A percentile compares a stretch with the other conserved stretches of the same genome.
phyloP scores from a whole-genome alignment of 2,797 vertebrate species.

The Manis javanica region DNA sequence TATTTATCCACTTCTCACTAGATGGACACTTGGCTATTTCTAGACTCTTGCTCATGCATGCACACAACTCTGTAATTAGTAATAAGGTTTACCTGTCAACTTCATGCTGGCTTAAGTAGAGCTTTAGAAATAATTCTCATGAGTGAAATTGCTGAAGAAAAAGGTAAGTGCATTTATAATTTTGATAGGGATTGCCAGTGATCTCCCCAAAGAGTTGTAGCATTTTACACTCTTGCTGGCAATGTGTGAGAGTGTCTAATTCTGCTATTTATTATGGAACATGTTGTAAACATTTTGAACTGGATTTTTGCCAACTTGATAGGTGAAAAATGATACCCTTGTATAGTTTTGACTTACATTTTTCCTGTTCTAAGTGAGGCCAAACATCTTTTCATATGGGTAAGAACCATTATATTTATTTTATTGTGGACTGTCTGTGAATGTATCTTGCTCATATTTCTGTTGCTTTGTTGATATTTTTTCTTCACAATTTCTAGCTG shows the following conservation, averaged over 20 bases:
- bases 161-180: conserved; percentile 53
- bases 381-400: conserved; percentile 51
- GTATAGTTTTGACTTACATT: neutral
- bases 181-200: neutral
- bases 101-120: conserved; percentile 24
- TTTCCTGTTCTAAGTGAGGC: conserved; percentile 43
- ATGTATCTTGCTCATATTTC: neutral
- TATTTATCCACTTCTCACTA: neutral
- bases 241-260: neutral
- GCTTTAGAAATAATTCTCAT: conserved; percentile 19
- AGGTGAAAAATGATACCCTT: conserved; percentile 41
- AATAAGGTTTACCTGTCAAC: neutral
- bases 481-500: neutral
- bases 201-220: neutral
- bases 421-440: conserved; percentile 19
- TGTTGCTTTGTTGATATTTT: conserved; percentile 36
- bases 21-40: neutral
- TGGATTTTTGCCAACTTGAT: conserved; percentile 50
- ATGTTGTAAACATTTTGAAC: conserved; percentile 18
- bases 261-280: conserved; percentile 19
- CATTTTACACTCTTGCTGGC: neutral
- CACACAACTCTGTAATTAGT: neutral
- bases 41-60: neutral
- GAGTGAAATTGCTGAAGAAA: conserved; percentile 27
- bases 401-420: neutral